Percentiles rank a stretch among this genome's conserved stretches.
phyloP scores from a whole-genome alignment of 1,140 invertebrate genomes.

The Homarus americanus region DNA sequence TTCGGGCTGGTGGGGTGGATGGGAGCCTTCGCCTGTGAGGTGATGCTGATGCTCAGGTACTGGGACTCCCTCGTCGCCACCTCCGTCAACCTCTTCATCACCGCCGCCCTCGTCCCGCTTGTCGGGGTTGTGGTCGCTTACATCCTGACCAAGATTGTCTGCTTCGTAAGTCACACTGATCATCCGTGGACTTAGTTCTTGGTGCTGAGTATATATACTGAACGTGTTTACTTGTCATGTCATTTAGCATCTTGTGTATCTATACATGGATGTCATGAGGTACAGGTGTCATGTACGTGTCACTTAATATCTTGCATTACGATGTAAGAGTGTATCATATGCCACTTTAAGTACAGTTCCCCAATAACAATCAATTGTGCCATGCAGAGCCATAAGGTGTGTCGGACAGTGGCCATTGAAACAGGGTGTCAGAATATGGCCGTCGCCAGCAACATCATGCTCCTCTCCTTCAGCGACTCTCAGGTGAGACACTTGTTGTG shows the following conservation, averaged over 20 bases:
- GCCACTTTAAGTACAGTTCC: background rate
- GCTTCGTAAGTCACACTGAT: constrained; percentile 66
- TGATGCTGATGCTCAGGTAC: constrained; percentile 52
- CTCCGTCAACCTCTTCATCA: constrained; percentile 24
- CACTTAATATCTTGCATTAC: background rate
- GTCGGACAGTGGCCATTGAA: constrained; percentile 49
- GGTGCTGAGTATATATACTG: no score
- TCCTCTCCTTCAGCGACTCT: constrained; percentile 41
- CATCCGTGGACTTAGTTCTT: no score
- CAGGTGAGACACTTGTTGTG: constrained; percentile 44
- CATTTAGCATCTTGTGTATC: no score
- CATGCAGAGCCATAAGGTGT: constrained; percentile 48
- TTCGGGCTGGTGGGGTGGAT: constrained; percentile 48
- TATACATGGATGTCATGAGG: no score
- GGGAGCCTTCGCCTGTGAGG: constrained; percentile 41
- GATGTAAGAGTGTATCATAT: background rate
- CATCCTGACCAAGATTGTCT: constrained; percentile 40
- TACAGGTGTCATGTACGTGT: no score
- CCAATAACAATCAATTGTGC: background rate
- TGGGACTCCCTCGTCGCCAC: constrained; percentile 19
- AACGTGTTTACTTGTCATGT: no score
- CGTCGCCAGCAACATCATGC: constrained; percentile 52
- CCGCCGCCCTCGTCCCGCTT: constrained; percentile 26
- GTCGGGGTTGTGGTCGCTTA: constrained; percentile 30
- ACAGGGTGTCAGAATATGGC: constrained; percentile 56